Conservation (phyloP, 2,888 invertebrate genomes). For the Heliconius erato region DNA sequence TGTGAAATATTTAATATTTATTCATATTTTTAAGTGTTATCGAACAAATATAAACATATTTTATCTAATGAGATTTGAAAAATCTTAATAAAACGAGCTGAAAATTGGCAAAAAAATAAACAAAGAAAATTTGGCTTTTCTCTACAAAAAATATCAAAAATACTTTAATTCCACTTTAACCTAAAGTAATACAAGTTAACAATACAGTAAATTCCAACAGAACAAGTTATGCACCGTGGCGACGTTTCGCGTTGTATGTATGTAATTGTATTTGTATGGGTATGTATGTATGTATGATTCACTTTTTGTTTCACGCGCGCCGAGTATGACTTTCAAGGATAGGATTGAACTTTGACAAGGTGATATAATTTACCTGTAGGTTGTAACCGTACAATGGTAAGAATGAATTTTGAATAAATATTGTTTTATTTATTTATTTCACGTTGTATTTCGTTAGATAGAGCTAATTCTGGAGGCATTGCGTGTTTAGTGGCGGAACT, state of each 20-base stretch:
- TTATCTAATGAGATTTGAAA: no score
- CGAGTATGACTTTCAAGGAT: conserved; percentile 38
- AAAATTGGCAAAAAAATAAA: no score
- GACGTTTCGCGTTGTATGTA: neutral
- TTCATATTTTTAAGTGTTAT: no score
- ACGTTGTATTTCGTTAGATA: no score
- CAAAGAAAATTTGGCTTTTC: no score
- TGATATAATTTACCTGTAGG: conserved; percentile 8
- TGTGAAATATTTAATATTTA: no score
- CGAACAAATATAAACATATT: no score
- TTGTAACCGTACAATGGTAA: neutral
- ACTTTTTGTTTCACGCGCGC: conserved; percentile 39
- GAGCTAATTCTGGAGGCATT: no score
- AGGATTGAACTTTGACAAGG: conserved; percentile 29
- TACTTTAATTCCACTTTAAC: neutral
- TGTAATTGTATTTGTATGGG: neutral
- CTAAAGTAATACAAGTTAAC: neutral
- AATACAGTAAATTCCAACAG: neutral
- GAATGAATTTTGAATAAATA: neutral
- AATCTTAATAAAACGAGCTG: no score
- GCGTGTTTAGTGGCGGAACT: no score
- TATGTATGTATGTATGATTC: conserved; percentile 13
- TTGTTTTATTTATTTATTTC: no score
- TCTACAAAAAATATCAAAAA: no score
- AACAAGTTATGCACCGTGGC: conserved; percentile 37